A percentile compares a stretch with the other conserved stretches of the same genome.
phyloP scores from a whole-genome alignment of 2,888 invertebrate genomes.

The Cheilosia urbana region DNA sequence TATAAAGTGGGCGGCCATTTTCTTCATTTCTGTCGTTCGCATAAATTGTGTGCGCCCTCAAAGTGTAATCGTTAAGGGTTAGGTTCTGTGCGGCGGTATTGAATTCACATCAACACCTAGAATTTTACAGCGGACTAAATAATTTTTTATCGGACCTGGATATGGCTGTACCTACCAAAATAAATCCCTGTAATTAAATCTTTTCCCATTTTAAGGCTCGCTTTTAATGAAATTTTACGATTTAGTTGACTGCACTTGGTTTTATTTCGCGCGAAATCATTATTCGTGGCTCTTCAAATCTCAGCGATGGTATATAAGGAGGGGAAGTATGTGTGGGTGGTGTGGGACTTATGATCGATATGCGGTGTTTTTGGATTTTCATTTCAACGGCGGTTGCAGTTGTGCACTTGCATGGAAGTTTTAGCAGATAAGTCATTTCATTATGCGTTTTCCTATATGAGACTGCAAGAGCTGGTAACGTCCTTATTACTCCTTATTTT shows the following conservation, averaged over 20 bases:
- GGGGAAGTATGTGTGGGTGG: background rate
- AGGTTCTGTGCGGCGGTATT: background rate
- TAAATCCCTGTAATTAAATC: constrained; percentile 16
- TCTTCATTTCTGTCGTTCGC: background rate
- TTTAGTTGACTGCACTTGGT: background rate
- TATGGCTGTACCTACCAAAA: background rate
- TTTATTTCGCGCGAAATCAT: background rate
- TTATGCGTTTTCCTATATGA: too few species aligned
- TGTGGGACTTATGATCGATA: too few species aligned
- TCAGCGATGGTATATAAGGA: background rate
- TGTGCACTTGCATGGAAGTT: background rate
- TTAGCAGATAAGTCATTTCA: too few species aligned
- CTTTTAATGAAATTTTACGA: constrained; percentile 11
- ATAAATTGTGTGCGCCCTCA: background rate
- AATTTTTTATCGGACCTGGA: background rate
- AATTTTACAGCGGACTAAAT: background rate
- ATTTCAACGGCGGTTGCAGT: background rate
- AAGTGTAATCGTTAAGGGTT: constrained; percentile 13
- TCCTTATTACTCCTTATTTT: too few species aligned
- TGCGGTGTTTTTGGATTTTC: too few species aligned
- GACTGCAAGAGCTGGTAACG: too few species aligned
- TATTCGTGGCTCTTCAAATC: background rate
- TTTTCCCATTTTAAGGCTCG: background rate
- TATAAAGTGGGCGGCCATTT: background rate
- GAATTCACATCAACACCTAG: constrained; percentile 31